Evolutionary conservation across 2,797 vertebrate genomes (phyloP).

Genomic region (Benthosema pterotum): DNA sequence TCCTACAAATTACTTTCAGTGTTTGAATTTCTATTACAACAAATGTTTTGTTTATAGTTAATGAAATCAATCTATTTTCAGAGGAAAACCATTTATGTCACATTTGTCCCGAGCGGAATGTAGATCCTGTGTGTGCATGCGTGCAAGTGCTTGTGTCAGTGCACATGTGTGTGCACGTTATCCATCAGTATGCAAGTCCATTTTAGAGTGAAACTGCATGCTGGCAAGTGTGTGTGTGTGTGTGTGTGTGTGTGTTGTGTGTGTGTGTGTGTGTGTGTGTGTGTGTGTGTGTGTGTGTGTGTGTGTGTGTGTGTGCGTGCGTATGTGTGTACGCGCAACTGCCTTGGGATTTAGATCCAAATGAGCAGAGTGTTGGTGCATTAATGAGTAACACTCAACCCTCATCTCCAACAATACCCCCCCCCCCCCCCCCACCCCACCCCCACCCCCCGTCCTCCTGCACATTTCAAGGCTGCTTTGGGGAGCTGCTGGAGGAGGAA

Average conservation of each 20-base stretch:
- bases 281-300: neutral
- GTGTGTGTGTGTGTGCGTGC: slow-evolving; percentile 19
- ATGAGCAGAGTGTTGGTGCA: slow-evolving; percentile 74
- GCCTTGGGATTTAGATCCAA: slow-evolving; percentile 68
- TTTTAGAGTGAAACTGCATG: too few species aligned
- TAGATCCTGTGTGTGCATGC: neutral
- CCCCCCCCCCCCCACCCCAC: slow-evolving; percentile 35
- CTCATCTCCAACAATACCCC: slow-evolving; percentile 62
- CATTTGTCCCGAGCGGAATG: too few species aligned
- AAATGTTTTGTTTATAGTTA: too few species aligned
- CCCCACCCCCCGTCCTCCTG: slow-evolving; percentile 38
- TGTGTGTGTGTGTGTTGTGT: neutral
- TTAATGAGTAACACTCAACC: slow-evolving; percentile 75
- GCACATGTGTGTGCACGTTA: neutral
- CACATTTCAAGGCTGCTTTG: slow-evolving; percentile 74
- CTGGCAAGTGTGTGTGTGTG: slow-evolving; percentile 28
- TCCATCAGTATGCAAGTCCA: neutral
- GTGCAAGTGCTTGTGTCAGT: slow-evolving; percentile 1
- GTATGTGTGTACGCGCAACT: slow-evolving; percentile 35
- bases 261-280: too few species aligned
- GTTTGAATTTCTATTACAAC: too few species aligned
- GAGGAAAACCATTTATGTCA: too few species aligned
- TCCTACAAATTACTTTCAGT: too few species aligned
- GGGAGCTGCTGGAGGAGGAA: slow-evolving; percentile 74
- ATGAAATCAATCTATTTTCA: too few species aligned